A percentile compares a stretch with the other conserved stretches of the same genome.
Conservation (phyloP, 2,797 vertebrate genomes). For the Megalops cyprinoides region DNA sequence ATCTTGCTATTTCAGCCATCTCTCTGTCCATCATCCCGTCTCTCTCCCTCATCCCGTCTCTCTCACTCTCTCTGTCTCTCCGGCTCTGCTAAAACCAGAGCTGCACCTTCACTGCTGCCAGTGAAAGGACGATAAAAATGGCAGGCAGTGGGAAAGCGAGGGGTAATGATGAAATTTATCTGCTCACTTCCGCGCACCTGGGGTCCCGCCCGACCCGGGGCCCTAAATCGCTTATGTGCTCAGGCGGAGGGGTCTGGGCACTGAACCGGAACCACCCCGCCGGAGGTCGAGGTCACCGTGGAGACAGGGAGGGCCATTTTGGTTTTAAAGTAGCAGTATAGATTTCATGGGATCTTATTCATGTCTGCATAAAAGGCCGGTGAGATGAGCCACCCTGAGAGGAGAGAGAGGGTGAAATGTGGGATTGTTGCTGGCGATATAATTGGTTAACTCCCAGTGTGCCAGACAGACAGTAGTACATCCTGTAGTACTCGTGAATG, state of each 20-base stretch:
- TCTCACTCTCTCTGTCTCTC: conserved; percentile 48
- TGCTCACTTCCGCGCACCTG: conserved; percentile 94
- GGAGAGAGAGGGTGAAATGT: conserved; percentile 60
- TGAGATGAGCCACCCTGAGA: no score
- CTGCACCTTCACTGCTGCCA: conserved; percentile 68
- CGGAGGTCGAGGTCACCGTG: conserved; percentile 74
- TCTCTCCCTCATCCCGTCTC: neutral
- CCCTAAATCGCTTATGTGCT: conserved; percentile 48
- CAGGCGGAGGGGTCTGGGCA: conserved; percentile 51
- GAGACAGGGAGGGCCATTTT: conserved; percentile 73
- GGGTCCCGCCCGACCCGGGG: conserved; percentile 73
- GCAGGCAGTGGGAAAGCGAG: conserved; percentile 85
- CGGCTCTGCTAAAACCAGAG: conserved; percentile 67
- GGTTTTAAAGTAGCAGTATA: conserved; percentile 75
- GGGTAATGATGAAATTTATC: conserved; percentile 99
- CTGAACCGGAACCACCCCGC: conserved; percentile 73
- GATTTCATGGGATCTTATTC: conserved; percentile 83
- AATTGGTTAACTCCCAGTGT: conserved; percentile 46
- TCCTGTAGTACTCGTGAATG: neutral
- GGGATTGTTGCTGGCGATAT: neutral
- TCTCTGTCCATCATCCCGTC: neutral
- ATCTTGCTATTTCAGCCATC: no score
- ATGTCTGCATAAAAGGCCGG: conserved; percentile 72
- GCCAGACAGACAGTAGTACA: neutral
- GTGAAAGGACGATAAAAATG: conserved; percentile 93